These are phyloP conservation scores for Armadillidium nasatum DNA, from an alignment of 1,140 invertebrate species.

Conservation along the genomic window DNA sequence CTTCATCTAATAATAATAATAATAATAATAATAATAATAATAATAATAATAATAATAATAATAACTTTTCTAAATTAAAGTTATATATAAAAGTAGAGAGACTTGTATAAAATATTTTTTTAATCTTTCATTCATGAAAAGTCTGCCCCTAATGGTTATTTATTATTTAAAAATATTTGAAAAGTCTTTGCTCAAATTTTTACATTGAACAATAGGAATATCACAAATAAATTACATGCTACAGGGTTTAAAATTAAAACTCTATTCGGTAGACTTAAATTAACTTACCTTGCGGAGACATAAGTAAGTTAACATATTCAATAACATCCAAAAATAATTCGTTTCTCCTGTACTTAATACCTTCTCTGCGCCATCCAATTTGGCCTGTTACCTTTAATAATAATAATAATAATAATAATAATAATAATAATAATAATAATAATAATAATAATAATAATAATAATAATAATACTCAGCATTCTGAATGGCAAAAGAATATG, in stretches of 20 bases:
- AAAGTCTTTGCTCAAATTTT: too few species aligned
- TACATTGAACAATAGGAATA: too few species aligned
- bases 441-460: slow-evolving; percentile 13
- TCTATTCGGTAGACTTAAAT: not conserved
- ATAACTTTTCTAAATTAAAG: too few species aligned
- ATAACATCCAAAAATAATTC: slow-evolving; percentile 98
- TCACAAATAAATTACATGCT: too few species aligned
- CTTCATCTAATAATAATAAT: too few species aligned
- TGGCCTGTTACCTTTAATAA: slow-evolving; percentile 76
- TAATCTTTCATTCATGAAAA: too few species aligned
- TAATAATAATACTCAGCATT: not conserved
- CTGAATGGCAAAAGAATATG: not conserved
- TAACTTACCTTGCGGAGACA: slow-evolving; percentile 90
- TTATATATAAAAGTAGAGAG: too few species aligned
- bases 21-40: too few species aligned
- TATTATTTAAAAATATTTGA: too few species aligned
- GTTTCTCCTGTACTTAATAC: slow-evolving; percentile 98
- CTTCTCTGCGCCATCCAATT: slow-evolving; percentile 99
- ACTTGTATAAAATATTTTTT: too few species aligned
- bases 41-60: too few species aligned
- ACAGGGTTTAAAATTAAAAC: not conserved
- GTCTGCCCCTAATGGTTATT: too few species aligned
- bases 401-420: not conserved
- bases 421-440: not conserved
- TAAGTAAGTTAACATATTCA: slow-evolving; percentile 97